Evolutionary conservation across 2,888 invertebrate genomes (phyloP).

Genomic region (Drosophila eohydei): DNA sequence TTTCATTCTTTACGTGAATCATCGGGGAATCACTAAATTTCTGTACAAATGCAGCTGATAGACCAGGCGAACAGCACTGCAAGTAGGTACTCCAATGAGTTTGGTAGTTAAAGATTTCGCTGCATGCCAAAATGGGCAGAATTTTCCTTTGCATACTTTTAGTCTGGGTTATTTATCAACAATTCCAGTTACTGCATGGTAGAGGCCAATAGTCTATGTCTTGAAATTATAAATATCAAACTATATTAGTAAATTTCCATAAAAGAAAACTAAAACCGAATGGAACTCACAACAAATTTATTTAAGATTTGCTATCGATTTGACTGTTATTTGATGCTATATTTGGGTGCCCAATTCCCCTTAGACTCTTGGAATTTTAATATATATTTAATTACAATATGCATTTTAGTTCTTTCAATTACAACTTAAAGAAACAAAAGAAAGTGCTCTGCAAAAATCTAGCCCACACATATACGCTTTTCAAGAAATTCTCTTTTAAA

Average conservation of each 20-base stretch:
- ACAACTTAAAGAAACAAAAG: too few relatives aligned
- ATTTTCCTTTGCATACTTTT: conserved; percentile 5
- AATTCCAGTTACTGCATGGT: background rate
- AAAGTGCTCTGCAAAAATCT: background rate
- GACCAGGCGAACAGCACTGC: conserved; percentile 1
- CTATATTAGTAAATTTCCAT: too few relatives aligned
- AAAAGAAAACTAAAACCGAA: too few relatives aligned
- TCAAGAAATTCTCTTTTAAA: background rate
- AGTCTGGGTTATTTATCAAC: background rate
- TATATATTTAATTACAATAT: too few relatives aligned
- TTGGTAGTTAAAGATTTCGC: background rate
- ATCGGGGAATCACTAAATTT: background rate
- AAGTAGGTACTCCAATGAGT: background rate
- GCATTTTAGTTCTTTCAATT: too few relatives aligned
- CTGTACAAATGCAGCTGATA: background rate
- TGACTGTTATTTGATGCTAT: too few relatives aligned
- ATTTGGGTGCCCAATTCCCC: too few relatives aligned
- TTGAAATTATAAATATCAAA: too few relatives aligned
- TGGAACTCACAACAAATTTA: too few relatives aligned
- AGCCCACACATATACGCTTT: background rate
- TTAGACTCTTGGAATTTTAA: too few relatives aligned
- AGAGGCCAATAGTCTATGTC: background rate
- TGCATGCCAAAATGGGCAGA: background rate
- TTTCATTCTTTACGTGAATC: background rate
- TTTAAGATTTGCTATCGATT: too few relatives aligned